These are phyloP conservation scores for Potamarius usumacintae DNA, from an alignment of 2,113 vertebrate genomes.

Conservation along the genomic window DNA sequence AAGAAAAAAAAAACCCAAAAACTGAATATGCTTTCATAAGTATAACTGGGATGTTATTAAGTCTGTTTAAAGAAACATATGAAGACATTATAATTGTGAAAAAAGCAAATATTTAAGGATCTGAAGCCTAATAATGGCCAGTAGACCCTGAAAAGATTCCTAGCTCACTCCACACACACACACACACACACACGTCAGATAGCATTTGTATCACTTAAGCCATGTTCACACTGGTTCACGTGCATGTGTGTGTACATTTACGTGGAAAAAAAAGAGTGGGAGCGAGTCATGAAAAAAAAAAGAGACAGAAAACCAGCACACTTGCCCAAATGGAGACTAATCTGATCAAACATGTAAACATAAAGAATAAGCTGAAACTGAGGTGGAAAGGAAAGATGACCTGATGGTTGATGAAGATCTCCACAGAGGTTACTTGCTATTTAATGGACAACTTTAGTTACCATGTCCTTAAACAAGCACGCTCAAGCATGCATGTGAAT, in stretches of 20 bases:
- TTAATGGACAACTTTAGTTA: constrained; percentile 3
- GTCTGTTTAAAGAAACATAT: neutral
- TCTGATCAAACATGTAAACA: constrained; percentile 31
- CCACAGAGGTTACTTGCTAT: constrained; percentile 3
- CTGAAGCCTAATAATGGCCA: neutral
- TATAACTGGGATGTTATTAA: neutral
- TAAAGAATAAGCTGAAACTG: neutral
- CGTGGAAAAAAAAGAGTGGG: neutral
- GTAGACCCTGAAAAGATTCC: neutral
- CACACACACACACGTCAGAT: constrained; percentile 35
- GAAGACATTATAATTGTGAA: neutral
- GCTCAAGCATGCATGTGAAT: constrained; percentile 31
- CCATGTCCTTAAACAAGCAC: constrained; percentile 10
- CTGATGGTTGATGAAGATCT: neutral
- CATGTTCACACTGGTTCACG: neutral
- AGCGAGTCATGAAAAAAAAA: constrained; percentile 18
- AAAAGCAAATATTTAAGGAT: constrained; percentile 1
- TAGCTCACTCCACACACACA: constrained; percentile 6
- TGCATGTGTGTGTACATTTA: constrained; percentile 4
- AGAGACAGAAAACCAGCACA: constrained; percentile 32
- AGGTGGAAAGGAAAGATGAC: neutral
- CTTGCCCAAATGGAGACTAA: constrained; percentile 20
- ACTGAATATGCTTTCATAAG: neutral
- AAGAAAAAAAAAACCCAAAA: neutral
- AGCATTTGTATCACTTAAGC: constrained; percentile 35